Conservation (phyloP, 2,797 vertebrate genomes). For the Hemitrygon akajei region DNA sequence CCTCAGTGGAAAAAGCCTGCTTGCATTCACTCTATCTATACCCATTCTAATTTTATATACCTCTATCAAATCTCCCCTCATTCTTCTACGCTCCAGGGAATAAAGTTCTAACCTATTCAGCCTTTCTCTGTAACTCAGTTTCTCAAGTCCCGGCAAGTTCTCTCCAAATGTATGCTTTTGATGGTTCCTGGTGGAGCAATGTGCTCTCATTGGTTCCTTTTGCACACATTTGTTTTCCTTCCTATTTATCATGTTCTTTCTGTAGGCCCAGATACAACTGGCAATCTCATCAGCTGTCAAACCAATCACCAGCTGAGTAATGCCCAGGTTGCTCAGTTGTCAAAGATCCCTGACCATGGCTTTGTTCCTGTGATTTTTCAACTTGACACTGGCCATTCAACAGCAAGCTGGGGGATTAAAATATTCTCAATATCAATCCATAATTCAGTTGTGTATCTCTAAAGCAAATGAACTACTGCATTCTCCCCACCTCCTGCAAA, state of each 20-base stretch:
- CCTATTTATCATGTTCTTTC: neutral
- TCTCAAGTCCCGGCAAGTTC: too few species aligned
- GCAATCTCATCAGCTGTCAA: neutral
- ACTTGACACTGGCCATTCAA: neutral
- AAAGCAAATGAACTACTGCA: too few species aligned
- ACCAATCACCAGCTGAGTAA: neutral
- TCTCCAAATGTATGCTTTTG: neutral
- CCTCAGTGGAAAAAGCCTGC: too few species aligned
- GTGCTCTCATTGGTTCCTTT: neutral
- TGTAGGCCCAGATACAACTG: neutral
- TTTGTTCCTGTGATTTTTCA: neutral
- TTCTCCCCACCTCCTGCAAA: neutral
- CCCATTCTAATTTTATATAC: too few species aligned
- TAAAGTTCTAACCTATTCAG: too few species aligned
- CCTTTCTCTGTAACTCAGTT: too few species aligned
- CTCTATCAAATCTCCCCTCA: too few species aligned
- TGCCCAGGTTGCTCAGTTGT: neutral
- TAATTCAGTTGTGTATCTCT: neutral
- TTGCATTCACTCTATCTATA: too few species aligned
- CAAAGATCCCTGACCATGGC: neutral
- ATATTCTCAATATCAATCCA: neutral
- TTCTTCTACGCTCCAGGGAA: too few species aligned
- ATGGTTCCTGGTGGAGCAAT: neutral
- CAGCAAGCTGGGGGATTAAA: neutral
- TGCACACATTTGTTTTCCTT: neutral